Evolutionary conservation across 2,113 vertebrate species (phyloP).

Genomic region (Eptatretus burgeri): DNA sequence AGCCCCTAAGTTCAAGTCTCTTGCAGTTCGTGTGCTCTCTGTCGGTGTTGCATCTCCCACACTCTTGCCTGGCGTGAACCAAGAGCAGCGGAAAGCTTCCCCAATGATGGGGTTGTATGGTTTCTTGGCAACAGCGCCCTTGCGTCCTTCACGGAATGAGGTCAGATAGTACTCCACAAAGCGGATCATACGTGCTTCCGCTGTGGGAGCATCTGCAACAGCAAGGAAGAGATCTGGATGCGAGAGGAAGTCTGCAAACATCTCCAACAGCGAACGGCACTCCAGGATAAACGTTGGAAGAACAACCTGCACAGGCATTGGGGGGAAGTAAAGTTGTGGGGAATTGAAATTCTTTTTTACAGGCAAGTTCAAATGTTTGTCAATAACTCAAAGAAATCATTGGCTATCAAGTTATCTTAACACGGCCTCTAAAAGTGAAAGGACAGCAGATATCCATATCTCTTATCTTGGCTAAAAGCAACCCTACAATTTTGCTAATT

Average conservation of each 20-base stretch:
- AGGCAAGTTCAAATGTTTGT: no score
- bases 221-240: slow-evolving; percentile 67
- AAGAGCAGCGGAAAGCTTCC: slow-evolving; percentile 88
- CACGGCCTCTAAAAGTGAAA: no score
- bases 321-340: neutral
- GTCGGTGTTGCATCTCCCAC: slow-evolving; percentile 7
- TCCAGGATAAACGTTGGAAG: slow-evolving; percentile 91
- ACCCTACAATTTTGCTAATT: no score
- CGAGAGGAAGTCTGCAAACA: slow-evolving; percentile 97
- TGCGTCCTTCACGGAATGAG: slow-evolving; percentile 87
- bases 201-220: slow-evolving; percentile 32
- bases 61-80: slow-evolving; percentile 27
- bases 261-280: slow-evolving; percentile 81
- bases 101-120: slow-evolving; percentile 96
- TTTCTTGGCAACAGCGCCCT: slow-evolving; percentile 87
- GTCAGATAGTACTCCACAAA: slow-evolving; percentile 97
- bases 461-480: no score
- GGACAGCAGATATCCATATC: no score
- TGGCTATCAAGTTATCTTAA: no score
- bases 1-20: no score
- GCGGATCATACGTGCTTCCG: slow-evolving; percentile 70
- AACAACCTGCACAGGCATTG: slow-evolving; percentile 35
- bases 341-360: no score
- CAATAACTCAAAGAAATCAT: no score
- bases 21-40: no score